Conservation (phyloP, 1,140 invertebrate genomes). For the Linepithema humile region DNA sequence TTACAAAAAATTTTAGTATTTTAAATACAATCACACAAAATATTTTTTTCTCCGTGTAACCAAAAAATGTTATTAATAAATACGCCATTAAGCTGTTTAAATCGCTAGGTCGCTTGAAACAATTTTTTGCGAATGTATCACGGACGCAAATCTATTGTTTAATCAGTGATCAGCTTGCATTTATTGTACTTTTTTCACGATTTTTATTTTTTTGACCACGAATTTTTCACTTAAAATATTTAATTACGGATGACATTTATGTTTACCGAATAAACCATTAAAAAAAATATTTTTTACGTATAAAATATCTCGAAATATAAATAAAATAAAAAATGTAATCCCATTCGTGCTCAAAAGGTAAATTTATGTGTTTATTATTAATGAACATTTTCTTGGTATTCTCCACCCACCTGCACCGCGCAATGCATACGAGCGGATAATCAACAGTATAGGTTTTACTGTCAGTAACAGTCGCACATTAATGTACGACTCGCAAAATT, state of each 20-base stretch:
- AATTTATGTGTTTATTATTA: background rate
- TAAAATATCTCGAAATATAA: background rate
- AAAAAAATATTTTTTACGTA: background rate
- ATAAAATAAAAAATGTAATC: background rate
- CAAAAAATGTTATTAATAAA: no score
- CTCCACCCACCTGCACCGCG: slow-evolving; percentile 5
- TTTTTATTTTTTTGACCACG: slow-evolving; percentile 1
- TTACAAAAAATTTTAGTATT: no score
- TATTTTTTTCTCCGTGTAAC: no score
- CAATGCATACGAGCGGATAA: slow-evolving; percentile 15
- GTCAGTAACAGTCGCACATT: background rate
- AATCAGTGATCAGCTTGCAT: background rate
- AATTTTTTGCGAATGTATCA: background rate
- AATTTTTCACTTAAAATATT: background rate
- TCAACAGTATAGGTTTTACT: slow-evolving; percentile 5
- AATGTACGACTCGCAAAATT: slow-evolving; percentile 11
- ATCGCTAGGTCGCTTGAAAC: background rate
- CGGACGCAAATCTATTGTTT: background rate
- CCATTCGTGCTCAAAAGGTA: background rate
- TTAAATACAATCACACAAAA: no score
- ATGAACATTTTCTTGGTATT: background rate
- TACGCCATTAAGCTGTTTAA: slow-evolving; percentile 10
- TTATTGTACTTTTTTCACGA: background rate
- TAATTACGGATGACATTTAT: background rate
- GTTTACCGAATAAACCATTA: background rate